A percentile compares a stretch with the other conserved stretches of the same genome.
phyloP scores from a whole-genome alignment of 1,140 invertebrate genomes.

The Brachionus manjavacas region DNA sequence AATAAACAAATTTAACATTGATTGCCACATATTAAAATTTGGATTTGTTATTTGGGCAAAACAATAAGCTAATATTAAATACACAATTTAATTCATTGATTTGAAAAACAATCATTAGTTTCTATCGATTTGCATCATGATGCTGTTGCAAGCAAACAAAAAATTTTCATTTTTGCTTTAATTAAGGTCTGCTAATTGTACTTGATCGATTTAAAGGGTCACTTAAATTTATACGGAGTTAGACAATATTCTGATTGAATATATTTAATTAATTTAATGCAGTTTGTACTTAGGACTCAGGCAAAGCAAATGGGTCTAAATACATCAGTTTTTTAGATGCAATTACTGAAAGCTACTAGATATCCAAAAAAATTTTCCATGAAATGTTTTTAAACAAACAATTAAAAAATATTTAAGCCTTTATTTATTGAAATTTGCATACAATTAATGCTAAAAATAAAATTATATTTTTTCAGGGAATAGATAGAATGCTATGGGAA shows the following conservation, averaged over 20 bases:
- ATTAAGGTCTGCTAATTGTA: not conserved
- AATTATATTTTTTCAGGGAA: too few relatives aligned
- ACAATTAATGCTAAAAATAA: too few relatives aligned
- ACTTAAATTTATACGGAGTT: not conserved
- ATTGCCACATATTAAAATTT: not conserved
- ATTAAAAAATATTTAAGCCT: too few relatives aligned
- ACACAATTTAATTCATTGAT: not conserved
- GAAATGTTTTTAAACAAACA: too few relatives aligned
- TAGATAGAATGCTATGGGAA: too few relatives aligned
- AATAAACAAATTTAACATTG: not conserved
- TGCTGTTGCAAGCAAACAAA: not conserved
- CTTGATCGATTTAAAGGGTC: not conserved
- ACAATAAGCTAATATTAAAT: not conserved
- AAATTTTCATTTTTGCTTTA: not conserved
- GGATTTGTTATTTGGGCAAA: not conserved
- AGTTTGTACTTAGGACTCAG: not conserved
- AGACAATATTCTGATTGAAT: not conserved
- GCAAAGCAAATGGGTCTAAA: not conserved
- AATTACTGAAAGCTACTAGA: too few relatives aligned
- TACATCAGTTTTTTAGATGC: too few relatives aligned
- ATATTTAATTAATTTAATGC: not conserved
- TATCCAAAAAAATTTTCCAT: too few relatives aligned
- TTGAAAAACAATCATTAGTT: not conserved
- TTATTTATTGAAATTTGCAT: too few relatives aligned
- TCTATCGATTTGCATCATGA: not conserved